A percentile compares a stretch with the other conserved stretches of the same genome.
Evolutionary conservation across 2,113 vertebrate species (phyloP).

Genomic region (Athene noctua): DNA sequence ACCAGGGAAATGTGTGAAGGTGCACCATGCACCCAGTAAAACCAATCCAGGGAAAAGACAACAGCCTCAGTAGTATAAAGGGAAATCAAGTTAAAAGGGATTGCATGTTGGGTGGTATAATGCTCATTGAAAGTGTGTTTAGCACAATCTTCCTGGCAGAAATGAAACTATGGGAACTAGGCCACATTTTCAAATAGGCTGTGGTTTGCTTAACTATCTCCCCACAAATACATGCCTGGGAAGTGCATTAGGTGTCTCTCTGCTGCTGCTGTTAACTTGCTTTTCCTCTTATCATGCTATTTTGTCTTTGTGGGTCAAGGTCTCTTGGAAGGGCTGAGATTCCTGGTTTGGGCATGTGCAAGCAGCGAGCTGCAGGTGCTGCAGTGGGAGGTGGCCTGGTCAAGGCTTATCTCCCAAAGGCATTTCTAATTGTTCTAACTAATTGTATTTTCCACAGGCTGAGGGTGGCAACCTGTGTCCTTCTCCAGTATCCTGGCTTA

Average conservation of each 20-base stretch:
- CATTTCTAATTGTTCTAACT: background rate
- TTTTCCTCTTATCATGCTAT: background rate
- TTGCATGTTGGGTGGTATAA: background rate
- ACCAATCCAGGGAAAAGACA: background rate
- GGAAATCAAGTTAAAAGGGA: background rate
- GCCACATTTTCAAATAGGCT: background rate
- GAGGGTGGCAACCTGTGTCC: background rate
- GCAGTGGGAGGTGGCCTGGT: background rate
- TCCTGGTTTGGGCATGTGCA: background rate
- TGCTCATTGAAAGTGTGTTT: background rate
- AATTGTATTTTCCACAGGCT: background rate
- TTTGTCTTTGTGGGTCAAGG: rapidly evolving
- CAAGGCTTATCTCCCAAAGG: background rate
- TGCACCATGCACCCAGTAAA: background rate
- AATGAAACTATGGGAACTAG: background rate
- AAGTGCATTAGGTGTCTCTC: background rate
- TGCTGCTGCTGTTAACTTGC: background rate
- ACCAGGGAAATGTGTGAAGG: background rate
- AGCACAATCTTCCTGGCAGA: background rate
- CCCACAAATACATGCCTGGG: background rate
- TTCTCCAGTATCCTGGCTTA: background rate
- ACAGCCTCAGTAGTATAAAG: background rate
- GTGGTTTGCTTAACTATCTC: background rate
- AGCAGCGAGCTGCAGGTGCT: background rate
- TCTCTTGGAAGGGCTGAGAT: background rate